Base-by-base conservation (phyloP, 37 sponge, comb jelly and placozoan species). In the Diacarnus erythraeanus region DNA sequence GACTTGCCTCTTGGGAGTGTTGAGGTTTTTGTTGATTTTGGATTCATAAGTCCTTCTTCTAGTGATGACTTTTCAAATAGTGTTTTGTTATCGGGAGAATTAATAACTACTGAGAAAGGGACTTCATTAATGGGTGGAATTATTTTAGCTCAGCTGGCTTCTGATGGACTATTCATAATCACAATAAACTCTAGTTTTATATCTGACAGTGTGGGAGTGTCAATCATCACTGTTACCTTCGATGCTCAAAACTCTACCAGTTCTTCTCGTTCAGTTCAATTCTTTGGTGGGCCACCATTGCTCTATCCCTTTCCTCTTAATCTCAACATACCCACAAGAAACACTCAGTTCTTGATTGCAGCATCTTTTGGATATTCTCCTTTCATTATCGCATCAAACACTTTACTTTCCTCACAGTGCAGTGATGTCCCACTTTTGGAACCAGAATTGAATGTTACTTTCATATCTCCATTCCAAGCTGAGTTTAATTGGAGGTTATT, bases 281-380 rank as follows among this genome's bases (percentile, higher is more conserved):
- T 84, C 43, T 75, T 80, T 78, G 89, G 89, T 26, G n/a, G 30
- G 33, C 59, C 71, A 31, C 71, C 89, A 29, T 72, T 59, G 15
- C 23, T 42, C 38, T 80, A 75, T 42, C 38, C 59, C 9, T 38
- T 40, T 34, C 51, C 85, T 21, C 29, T 78, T n/a, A 51, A 70
- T 25, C 57, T 68, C 3, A 23, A 38, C 23, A n/a, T 84, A 1
- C 23, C 59, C n/a, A 60, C 47, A 9, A 31, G 64, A 15, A 41
- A 56, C 8, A 30, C 33, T 0, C 2, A 10, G 1, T 57, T 92
- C 1, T 25, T 38, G 3, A 33, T 92, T 2, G 54, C 64, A 17
- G 73, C 78, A 0, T 27, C 78, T 12, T 40, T 30, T 40, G 93
- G 93, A 1, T 92, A 79, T 69, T 80, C 83, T n/a, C 85, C 89